These are phyloP conservation scores for Tipula confusa DNA, from an alignment of 2,888 invertebrate genomes.

Conservation along the genomic window DNA sequence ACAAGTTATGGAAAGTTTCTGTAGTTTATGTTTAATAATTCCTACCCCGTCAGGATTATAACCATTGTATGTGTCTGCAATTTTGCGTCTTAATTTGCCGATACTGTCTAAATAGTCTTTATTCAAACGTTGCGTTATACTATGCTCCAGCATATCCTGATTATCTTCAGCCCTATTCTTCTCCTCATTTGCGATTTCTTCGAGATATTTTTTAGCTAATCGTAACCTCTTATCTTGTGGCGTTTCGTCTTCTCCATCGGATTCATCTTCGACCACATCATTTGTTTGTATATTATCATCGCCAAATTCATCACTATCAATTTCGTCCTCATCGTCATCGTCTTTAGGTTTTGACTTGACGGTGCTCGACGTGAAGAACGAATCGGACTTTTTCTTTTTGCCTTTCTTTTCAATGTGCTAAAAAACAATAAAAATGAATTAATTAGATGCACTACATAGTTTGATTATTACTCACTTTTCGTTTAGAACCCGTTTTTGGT, in stretches of 20 bases:
- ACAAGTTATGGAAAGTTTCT: conserved; percentile 74
- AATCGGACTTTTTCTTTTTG: not conserved
- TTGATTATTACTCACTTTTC: conserved; percentile 47
- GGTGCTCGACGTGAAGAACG: not conserved
- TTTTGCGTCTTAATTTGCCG: conserved; percentile 69
- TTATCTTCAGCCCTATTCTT: conserved; percentile 62
- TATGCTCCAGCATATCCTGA: conserved; percentile 53
- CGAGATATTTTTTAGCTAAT: conserved; percentile 82
- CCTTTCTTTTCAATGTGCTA: conserved; percentile 3
- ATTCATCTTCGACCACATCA: conserved; percentile 37
- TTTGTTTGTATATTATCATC: conserved; percentile 53
- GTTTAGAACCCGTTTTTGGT: conserved; percentile 54
- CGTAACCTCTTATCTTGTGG: conserved; percentile 86
- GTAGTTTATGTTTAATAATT: conserved; percentile 69
- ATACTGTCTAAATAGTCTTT: conserved; percentile 83
- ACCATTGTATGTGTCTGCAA: conserved; percentile 62
- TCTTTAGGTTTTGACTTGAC: conserved; percentile 45
- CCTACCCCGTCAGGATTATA: conserved; percentile 50
- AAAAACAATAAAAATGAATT: conserved; percentile 20
- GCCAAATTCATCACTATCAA: conserved; percentile 61
- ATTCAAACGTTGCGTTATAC: conserved; percentile 64
- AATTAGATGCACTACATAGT: not conserved
- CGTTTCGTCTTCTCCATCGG: conserved; percentile 59
- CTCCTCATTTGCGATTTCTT: conserved; percentile 81
- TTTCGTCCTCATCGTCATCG: conserved; percentile 57